Evolutionary conservation across 2,113 vertebrate genomes (phyloP).

Genomic region (Cephalopterus ornatus): DNA sequence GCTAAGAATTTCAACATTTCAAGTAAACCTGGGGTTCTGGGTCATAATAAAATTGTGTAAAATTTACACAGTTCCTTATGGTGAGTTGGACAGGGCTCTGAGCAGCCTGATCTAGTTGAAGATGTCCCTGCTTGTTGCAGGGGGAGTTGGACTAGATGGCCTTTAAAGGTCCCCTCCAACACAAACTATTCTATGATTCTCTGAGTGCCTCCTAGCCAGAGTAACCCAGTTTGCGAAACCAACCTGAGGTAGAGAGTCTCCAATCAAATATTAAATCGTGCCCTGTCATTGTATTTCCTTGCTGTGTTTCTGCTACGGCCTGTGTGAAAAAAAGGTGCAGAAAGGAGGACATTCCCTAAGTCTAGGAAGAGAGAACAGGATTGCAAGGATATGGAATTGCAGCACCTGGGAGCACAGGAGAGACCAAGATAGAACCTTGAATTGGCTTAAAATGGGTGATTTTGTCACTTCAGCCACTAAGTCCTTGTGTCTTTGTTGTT

Average conservation of each 20-base stretch:
- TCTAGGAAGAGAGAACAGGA: background rate
- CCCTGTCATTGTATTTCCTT: background rate
- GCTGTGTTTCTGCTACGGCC: background rate
- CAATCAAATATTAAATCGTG: rapidly evolving
- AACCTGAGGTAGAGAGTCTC: background rate
- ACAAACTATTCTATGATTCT: background rate
- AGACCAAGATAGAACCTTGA: background rate
- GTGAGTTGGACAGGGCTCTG: background rate
- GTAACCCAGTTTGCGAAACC: background rate
- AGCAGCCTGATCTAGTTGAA: background rate
- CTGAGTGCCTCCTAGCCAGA: background rate
- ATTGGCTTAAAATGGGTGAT: background rate
- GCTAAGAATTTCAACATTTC: background rate
- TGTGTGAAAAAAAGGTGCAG: background rate
- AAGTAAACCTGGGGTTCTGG: background rate
- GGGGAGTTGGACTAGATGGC: background rate
- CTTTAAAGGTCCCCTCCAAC: background rate
- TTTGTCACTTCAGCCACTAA: background rate
- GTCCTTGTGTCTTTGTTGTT: background rate
- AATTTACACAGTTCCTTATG: background rate
- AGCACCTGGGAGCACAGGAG: background rate
- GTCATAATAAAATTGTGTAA: background rate
- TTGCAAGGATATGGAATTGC: background rate
- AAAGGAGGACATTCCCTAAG: background rate
- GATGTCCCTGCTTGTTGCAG: background rate